These are phyloP conservation scores for Fundulus diaphanus DNA, from an alignment of 2,797 vertebrate genomes.

Conservation along the genomic window DNA sequence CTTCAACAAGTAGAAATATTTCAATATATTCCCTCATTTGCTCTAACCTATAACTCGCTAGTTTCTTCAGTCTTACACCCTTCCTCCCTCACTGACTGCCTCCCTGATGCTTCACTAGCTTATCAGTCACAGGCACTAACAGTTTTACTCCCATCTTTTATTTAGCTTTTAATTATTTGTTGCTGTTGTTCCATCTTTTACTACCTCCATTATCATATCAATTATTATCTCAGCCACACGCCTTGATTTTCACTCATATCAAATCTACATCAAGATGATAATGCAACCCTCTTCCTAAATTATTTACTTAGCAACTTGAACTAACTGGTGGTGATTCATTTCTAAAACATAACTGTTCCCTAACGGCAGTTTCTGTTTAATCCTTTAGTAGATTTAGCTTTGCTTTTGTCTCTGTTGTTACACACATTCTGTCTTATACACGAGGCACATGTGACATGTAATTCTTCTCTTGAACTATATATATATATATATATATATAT, in stretches of 20 bases:
- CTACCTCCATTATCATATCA: constrained; percentile 83
- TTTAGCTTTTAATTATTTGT: constrained; percentile 82
- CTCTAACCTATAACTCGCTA: constrained; percentile 17
- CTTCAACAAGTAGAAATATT: constrained; percentile 46
- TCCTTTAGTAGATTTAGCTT: constrained; percentile 54
- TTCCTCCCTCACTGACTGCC: constrained; percentile 9
- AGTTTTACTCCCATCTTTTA: constrained; percentile 82
- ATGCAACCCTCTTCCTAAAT: constrained; percentile 79
- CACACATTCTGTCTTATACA: constrained; percentile 19
- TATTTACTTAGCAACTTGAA: constrained; percentile 83
- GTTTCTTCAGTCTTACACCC: constrained; percentile 18
- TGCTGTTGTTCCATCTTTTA: constrained; percentile 75
- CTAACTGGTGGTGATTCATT: constrained; percentile 79
- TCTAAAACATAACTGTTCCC: constrained; percentile 83
- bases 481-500: too few relatives aligned
- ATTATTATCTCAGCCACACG: constrained; percentile 83
- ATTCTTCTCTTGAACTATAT: too few relatives aligned
- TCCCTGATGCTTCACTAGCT: constrained; percentile 35
- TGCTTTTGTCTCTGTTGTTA: constrained; percentile 38
- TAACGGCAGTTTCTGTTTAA: constrained; percentile 76
- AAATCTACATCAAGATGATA: constrained; percentile 83
- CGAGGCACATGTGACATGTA: too few relatives aligned
- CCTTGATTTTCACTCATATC: constrained; percentile 79
- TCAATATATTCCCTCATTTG: constrained; percentile 42
- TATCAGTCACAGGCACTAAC: constrained; percentile 68